Conservation (phyloP, 2,888 invertebrate genomes). For the Platycheirus albimanus region DNA sequence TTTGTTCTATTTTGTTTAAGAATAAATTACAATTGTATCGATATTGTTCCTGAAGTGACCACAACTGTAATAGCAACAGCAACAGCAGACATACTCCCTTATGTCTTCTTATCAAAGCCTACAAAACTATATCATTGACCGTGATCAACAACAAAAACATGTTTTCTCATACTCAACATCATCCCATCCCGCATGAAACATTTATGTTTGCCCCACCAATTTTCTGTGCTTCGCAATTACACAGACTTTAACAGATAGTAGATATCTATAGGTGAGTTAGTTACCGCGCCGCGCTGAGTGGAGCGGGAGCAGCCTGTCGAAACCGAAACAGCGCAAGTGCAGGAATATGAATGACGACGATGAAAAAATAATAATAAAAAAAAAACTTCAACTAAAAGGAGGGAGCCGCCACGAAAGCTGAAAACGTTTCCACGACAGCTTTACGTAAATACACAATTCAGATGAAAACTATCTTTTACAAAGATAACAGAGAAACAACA, state of each 20-base stretch:
- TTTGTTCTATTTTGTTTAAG: too few relatives aligned
- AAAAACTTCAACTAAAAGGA: background rate
- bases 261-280: background rate
- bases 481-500: background rate
- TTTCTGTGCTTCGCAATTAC: conserved; percentile 1
- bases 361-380: background rate
- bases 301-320: background rate
- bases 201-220: background rate
- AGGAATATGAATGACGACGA: background rate
- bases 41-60: too few relatives aligned
- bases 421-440: background rate
- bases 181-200: conserved; percentile 7
- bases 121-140: too few relatives aligned
- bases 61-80: too few relatives aligned
- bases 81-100: too few relatives aligned
- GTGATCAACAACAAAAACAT: too few relatives aligned
- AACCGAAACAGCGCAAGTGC: conserved; percentile 24
- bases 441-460: too few relatives aligned
- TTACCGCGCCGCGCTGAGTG: too few relatives aligned
- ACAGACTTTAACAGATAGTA: conserved; percentile 16
- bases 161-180: too few relatives aligned
- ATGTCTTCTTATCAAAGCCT: too few relatives aligned
- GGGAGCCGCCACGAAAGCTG: conserved; percentile 1
- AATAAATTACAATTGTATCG: too few relatives aligned
- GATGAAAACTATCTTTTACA: background rate